These are phyloP conservation scores for Emydura subglobosa DNA, from an alignment of 2,113 vertebrate species.

Conservation along the genomic window DNA sequence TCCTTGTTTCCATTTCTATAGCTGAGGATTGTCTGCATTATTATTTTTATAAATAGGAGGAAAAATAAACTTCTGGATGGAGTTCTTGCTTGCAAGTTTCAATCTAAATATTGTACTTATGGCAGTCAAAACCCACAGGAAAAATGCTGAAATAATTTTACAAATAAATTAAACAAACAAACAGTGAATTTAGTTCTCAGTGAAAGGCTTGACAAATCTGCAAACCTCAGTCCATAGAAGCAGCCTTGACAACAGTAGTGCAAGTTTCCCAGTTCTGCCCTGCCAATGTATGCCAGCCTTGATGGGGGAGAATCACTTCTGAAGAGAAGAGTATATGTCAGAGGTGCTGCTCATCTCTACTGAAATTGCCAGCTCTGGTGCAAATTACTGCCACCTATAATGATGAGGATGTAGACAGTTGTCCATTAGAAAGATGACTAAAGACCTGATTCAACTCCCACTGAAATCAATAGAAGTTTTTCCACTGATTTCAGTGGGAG, in stretches of 20 bases:
- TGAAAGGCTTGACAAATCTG: not conserved
- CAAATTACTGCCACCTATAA: not conserved
- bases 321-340: not conserved
- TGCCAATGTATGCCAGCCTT: not conserved
- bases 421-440: accelerated
- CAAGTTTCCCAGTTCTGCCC: not conserved
- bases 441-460: not conserved
- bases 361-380: accelerated
- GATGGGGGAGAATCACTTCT: accelerated
- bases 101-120: slow-evolving; percentile 1
- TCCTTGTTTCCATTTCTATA: slow-evolving; percentile 32
- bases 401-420: not conserved
- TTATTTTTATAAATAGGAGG: not conserved
- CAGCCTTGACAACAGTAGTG: not conserved
- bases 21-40: not conserved
- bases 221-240: not conserved
- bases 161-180: not conserved
- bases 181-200: slow-evolving; percentile 26
- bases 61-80: slow-evolving; percentile 26
- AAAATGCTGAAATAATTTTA: not conserved
- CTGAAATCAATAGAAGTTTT: not conserved
- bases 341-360: accelerated
- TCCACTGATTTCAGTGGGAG: not conserved
- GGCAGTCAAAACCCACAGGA: not conserved
- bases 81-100: slow-evolving; percentile 17